Evolutionary conservation across 2,888 invertebrate genomes (phyloP), one percentile per base, ranked within the genome.

Genomic region (Nasonia oneida): DNA sequence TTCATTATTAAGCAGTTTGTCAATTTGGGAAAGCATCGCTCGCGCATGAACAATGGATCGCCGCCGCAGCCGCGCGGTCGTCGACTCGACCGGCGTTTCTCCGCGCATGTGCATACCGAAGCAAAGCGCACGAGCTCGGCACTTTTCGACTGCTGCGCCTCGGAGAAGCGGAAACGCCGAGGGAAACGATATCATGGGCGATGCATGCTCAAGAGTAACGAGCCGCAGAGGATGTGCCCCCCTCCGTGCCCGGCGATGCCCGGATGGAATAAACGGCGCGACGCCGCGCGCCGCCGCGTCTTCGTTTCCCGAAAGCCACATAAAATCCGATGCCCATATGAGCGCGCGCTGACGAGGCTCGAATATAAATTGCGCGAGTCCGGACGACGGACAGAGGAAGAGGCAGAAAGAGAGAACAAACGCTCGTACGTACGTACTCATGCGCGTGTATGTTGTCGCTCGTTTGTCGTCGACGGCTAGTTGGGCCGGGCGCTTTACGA

Each of bases 281-380:
- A 23, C 15, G 80, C 88, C 88, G 73, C n/a, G 15, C 15, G 80
- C 88, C 88, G 73, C n/a, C 37, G 37, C 37, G 37, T 37, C 29
- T 29, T 29, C 73, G 89, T 91, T 91, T 91, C 91, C 91, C 90
- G 91, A 91, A 91, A 91, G 89, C 88, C 88, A 91, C 91, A 91
- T 91, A 91, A 91, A 91, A 90, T 90, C 89, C 87, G 78, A 29
- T 79, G 78, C 79, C 79, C 79, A 57, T 84, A 87, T 85, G 89
- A 83, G 88, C 79, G 87, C 73, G 37, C 85, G 87, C 79, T 87
- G 88, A 89, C 89, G 89, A 85, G 87, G 71, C 90, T 88, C 89
- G 90, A 90, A 90, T 90, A 90, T 90, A 90, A 90, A 90, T 90
- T 89, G 42, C 88, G 87, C 88, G 29, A 29, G 29, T 29, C 29